Evolutionary conservation across 2,113 vertebrate species (phyloP).

Genomic region (Hypocryptadius cinnamomeus): DNA sequence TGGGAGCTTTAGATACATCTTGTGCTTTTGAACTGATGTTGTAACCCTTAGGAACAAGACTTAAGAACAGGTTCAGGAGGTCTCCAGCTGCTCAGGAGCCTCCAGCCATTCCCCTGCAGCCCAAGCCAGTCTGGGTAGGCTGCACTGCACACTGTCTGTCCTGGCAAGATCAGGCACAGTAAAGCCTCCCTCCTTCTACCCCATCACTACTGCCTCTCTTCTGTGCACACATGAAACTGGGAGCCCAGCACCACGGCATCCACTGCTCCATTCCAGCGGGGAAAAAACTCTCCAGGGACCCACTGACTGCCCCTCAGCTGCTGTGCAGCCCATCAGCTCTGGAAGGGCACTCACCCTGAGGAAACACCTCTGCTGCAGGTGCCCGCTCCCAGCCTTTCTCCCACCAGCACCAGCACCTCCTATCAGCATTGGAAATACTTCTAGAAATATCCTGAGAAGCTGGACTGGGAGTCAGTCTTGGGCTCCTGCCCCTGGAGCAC

Average conservation of each 20-base stretch:
- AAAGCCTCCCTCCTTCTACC: background rate
- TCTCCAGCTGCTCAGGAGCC: background rate
- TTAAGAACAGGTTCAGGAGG: background rate
- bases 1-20: background rate
- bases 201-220: background rate
- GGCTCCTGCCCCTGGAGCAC: background rate
- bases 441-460: background rate
- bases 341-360: background rate
- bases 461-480: background rate
- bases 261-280: background rate
- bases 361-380: background rate
- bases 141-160: background rate
- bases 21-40: background rate
- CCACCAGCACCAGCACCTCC: background rate
- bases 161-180: background rate
- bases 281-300: background rate
- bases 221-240: background rate
- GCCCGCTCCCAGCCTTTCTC: background rate
- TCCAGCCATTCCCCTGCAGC: background rate
- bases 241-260: background rate
- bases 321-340: background rate
- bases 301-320: background rate
- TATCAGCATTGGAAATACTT: background rate
- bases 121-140: background rate
- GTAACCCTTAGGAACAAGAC: background rate